Conservation (phyloP, 1,140 invertebrate species). For the Trichonephila clavipes region DNA sequence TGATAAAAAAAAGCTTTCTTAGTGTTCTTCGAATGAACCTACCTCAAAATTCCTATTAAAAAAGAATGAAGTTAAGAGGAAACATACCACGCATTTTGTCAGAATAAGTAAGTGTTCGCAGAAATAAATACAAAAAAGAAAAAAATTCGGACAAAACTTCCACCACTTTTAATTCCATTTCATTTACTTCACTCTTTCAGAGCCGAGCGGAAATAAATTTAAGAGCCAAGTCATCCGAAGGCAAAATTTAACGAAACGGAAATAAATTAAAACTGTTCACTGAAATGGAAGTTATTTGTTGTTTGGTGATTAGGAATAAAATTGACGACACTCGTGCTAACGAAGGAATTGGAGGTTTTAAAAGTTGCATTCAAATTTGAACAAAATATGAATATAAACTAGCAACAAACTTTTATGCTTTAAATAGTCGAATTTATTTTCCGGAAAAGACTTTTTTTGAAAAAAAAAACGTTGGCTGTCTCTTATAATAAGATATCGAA, state of each 20-base stretch:
- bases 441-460: no score
- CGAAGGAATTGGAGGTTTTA: neutral
- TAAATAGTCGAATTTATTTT: no score
- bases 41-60: neutral
- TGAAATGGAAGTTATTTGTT: conserved; percentile 29
- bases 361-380: neutral
- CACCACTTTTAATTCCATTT: conserved; percentile 46
- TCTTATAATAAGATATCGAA: no score
- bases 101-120: neutral
- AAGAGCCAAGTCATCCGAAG: conserved; percentile 30
- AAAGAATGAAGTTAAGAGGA: neutral
- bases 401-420: no score
- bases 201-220: conserved; percentile 20
- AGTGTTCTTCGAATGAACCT: neutral
- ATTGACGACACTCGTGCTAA: neutral
- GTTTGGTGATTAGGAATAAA: conserved; percentile 33
- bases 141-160: conserved; percentile 27
- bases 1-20: no score
- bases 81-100: neutral
- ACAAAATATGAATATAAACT: neutral
- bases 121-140: neutral
- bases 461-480: no score
- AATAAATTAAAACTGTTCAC: conserved; percentile 44
- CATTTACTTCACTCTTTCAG: conserved; percentile 32
- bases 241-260: conserved; percentile 44